Evolutionary conservation across 2,113 vertebrate species (phyloP), one percentile per base, ranked within the genome.

Genomic region (Ammodramus savannarum): DNA sequence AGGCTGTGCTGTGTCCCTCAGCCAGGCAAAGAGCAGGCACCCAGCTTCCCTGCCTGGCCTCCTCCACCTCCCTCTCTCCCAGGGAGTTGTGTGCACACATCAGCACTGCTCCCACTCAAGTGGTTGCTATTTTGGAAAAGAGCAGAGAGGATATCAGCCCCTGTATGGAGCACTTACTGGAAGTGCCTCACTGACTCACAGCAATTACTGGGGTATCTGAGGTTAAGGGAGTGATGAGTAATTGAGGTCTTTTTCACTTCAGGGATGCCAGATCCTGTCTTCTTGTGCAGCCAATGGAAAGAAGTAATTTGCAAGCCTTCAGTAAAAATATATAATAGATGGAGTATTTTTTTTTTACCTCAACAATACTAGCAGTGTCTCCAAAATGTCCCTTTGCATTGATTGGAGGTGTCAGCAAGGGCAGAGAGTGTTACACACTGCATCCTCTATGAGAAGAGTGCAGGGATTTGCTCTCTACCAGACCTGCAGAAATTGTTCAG

Each of bases 201-300:
- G 85, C 95, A 97, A 92, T 96, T 95, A 94, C 94, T 85, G 67
- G 88, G 86, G 83, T 83, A 93, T 94, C 85, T 94, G 90, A 96
- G 95, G 96, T 97, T 97, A 93, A 94, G 95, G 76, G 92, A 93
- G 85, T 88, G 95, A 93, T 94, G 96, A 97, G 92, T 94, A 97
- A 96, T 85, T 92, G 95, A 96, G 66, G 75, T 93, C 8, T 93
- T 90, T 86, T 88, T 80, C 85, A 93, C 88, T 96, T 93, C 66
- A 88, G 38, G 41, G 88, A 67, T 95, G 82, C 90, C 94, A 96
- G 63, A 96, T 91, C 36, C 63, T 65, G n/a, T 29, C 85, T 95
- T 13, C 51, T 77, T 90, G 36, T 77, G 78, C 72, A 84, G 52
- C 46, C 76, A 90, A 25, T n/a, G 38, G 75, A 93, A 39, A 83